Conservation (phyloP, 2,888 invertebrate species). For the Lepidochrysops patricia region DNA sequence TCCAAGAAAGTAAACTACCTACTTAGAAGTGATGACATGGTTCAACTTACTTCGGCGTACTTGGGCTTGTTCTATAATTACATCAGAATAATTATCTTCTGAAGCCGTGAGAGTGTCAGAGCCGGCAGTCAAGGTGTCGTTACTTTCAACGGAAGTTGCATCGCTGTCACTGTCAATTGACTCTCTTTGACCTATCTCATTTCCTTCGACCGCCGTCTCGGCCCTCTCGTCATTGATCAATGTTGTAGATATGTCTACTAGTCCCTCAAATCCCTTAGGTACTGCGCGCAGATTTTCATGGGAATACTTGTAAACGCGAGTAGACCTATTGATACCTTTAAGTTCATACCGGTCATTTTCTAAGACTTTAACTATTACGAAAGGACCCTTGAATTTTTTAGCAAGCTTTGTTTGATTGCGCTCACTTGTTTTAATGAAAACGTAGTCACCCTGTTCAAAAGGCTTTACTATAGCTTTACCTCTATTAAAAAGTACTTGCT, state of each 20-base stretch:
- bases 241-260: slow-evolving; percentile 19
- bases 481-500: not conserved
- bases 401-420: slow-evolving; percentile 15
- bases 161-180: not conserved
- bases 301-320: slow-evolving; percentile 22
- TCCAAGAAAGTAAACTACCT: too few relatives aligned
- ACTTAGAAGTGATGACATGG: too few relatives aligned
- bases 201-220: slow-evolving; percentile 19
- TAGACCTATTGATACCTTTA: slow-evolving; percentile 19
- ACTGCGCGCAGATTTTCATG: slow-evolving; percentile 24
- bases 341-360: slow-evolving; percentile 21
- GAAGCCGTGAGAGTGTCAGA: slow-evolving; percentile 14
- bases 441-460: not conserved
- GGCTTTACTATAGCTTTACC: not conserved
- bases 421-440: not conserved
- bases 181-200: not conserved
- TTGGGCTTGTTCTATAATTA: too few relatives aligned
- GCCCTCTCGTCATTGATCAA: slow-evolving; percentile 18
- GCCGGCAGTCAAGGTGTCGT: slow-evolving; percentile 15
- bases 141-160: slow-evolving; percentile 8
- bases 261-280: slow-evolving; percentile 21
- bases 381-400: slow-evolving; percentile 19
- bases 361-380: slow-evolving; percentile 18
- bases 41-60: too few relatives aligned
- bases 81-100: too few relatives aligned